These are phyloP conservation scores for Cerceris rybyensis DNA, from an alignment of 2,888 invertebrate genomes.

Conservation along the genomic window DNA sequence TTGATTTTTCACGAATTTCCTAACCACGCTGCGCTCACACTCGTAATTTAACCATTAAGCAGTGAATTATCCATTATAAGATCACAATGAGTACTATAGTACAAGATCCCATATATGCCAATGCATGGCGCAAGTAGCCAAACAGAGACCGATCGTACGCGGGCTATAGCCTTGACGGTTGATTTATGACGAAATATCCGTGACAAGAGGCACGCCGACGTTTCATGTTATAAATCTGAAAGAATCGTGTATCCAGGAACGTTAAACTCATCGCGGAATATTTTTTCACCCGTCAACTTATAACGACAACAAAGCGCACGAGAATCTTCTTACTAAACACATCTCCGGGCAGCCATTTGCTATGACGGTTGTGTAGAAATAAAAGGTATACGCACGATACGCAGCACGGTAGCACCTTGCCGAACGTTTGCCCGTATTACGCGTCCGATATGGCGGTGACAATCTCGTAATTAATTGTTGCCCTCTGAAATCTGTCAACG, in stretches of 20 bases:
- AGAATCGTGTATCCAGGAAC: constrained; percentile 22
- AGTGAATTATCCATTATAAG: constrained; percentile 43
- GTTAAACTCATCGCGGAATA: constrained; percentile 35
- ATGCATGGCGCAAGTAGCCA: constrained; percentile 66
- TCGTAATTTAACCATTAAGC: constrained; percentile 24
- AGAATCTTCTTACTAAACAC: constrained; percentile 60
- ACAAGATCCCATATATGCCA: constrained; percentile 65
- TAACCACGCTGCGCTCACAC: background rate
- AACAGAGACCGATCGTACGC: constrained; percentile 61
- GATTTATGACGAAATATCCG: constrained; percentile 58
- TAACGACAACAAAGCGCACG: constrained; percentile 54
- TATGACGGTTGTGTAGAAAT: constrained; percentile 76
- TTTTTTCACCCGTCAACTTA: constrained; percentile 30
- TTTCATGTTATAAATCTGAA: constrained; percentile 31
- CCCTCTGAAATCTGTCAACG: constrained; percentile 82
- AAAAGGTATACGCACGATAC: constrained; percentile 74
- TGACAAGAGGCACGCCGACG: constrained; percentile 48
- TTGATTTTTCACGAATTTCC: constrained; percentile 47
- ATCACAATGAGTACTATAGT: constrained; percentile 49
- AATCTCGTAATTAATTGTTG: constrained; percentile 44
- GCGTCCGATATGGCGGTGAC: constrained; percentile 54
- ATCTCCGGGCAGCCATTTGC: constrained; percentile 78
- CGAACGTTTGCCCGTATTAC: constrained; percentile 61
- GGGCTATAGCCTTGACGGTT: constrained; percentile 62
- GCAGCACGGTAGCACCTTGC: constrained; percentile 70